phyloP scores from a whole-genome alignment of 2,888 invertebrate genomes.

The Tridacna crocea region DNA sequence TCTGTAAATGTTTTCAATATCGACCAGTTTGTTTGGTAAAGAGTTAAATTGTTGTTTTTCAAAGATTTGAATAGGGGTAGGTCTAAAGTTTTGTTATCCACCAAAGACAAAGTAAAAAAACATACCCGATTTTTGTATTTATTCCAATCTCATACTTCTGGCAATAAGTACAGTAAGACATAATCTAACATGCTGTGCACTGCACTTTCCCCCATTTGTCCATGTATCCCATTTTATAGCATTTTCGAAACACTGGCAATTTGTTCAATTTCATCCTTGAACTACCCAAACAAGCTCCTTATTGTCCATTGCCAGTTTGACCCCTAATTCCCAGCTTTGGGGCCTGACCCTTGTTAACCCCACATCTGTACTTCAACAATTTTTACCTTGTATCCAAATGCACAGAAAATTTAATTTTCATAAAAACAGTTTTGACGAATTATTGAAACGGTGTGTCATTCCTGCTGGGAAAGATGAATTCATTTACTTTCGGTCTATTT shows the following conservation, averaged over 20 bases:
- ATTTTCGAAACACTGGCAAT: not conserved
- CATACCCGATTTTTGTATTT: too few species aligned
- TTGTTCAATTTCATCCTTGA: slow-evolving; percentile 23
- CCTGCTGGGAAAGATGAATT: slow-evolving; percentile 37
- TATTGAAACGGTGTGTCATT: slow-evolving; percentile 38
- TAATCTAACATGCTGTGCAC: not conserved
- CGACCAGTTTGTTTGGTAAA: too few species aligned
- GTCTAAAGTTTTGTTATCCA: too few species aligned
- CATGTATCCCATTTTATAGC: not conserved
- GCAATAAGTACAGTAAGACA: not conserved
- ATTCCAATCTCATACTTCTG: too few species aligned
- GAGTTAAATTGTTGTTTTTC: too few species aligned
- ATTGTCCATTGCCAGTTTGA: slow-evolving; percentile 18
- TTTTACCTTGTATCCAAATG: slow-evolving; percentile 21
- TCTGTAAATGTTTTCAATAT: too few species aligned
- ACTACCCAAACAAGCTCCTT: slow-evolving; percentile 7
- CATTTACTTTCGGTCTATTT: slow-evolving; percentile 54
- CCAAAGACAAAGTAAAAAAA: too few species aligned
- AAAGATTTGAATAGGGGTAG: too few species aligned
- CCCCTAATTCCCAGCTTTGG: not conserved
- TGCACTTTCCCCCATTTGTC: not conserved
- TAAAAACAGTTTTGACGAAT: slow-evolving; percentile 21
- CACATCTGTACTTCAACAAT: slow-evolving; percentile 31
- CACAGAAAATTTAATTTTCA: slow-evolving; percentile 34
- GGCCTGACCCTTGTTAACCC: slow-evolving; percentile 21